These are phyloP conservation scores for Trypoxylus dichotomus DNA, from an alignment of 1,140 invertebrate genomes.

Conservation along the genomic window DNA sequence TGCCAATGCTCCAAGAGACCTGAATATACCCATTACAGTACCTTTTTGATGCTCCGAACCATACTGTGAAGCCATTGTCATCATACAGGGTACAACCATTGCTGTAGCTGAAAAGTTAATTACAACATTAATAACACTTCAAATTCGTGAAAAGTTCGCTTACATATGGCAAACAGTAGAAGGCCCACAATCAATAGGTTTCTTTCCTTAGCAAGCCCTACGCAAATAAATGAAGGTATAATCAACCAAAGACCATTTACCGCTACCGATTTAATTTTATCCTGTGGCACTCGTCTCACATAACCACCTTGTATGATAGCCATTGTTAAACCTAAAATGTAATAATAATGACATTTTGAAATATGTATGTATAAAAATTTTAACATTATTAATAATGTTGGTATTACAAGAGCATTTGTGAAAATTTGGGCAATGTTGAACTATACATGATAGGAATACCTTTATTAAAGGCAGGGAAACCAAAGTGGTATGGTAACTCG, in stretches of 20 bases:
- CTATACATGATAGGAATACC: too few relatives aligned
- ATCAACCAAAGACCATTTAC: conserved; percentile 81
- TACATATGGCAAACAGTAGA: conserved; percentile 87
- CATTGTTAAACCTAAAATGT: conserved; percentile 73
- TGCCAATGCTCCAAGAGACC: conserved; percentile 91
- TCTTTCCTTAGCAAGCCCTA: conserved; percentile 67
- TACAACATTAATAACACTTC: too few relatives aligned
- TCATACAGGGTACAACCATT: conserved; percentile 92
- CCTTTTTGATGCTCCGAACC: conserved; percentile 87
- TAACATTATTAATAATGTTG: too few relatives aligned
- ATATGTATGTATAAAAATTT: too few relatives aligned
- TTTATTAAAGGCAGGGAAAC: too few relatives aligned
- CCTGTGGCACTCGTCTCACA: conserved; percentile 76
- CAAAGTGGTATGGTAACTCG: too few relatives aligned
- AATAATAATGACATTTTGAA: conserved; percentile 29
- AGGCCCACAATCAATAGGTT: conserved; percentile 76
- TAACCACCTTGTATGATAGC: conserved; percentile 89
- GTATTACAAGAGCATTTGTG: too few relatives aligned
- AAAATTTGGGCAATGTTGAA: too few relatives aligned
- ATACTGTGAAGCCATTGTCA: conserved; percentile 82
- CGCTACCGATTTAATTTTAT: conserved; percentile 75
- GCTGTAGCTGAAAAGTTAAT: conserved; percentile 73
- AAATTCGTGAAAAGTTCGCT: conserved; percentile 53
- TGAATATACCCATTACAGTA: conserved; percentile 87
- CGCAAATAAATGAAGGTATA: conserved; percentile 84